Conservation (phyloP, 2,888 invertebrate species). For the Mimachlamys varia region DNA sequence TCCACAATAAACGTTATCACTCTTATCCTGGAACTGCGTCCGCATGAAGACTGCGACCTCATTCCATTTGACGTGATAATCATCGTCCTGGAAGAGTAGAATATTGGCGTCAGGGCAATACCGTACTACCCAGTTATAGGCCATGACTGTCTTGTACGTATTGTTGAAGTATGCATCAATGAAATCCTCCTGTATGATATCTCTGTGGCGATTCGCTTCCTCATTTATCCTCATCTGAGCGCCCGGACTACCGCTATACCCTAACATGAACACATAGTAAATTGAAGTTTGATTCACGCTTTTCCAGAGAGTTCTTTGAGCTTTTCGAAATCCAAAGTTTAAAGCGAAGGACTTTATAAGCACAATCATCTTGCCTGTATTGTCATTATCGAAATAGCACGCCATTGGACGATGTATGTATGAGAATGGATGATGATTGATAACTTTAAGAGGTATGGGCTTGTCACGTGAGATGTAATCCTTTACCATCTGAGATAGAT, state of each 20-base stretch:
- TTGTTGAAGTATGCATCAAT: constrained; percentile 47
- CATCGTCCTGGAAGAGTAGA: constrained; percentile 23
- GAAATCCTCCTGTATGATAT: constrained; percentile 50
- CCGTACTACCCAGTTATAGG: constrained; percentile 44
- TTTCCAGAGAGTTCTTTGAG: neutral
- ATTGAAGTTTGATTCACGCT: neutral
- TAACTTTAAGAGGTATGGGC: neutral
- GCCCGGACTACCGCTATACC: neutral
- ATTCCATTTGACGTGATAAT: constrained; percentile 3
- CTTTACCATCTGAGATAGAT: neutral
- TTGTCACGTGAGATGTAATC: neutral
- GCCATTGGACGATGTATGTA: neutral
- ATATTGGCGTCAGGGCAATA: constrained; percentile 22
- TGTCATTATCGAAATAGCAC: neutral
- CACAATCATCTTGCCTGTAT: neutral
- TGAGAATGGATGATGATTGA: neutral
- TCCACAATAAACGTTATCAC: neutral
- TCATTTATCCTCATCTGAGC: constrained; percentile 38
- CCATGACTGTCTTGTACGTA: constrained; percentile 48
- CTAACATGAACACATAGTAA: neutral
- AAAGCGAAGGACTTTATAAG: neutral
- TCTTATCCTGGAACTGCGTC: neutral
- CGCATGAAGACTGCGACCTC: neutral
- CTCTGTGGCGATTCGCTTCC: constrained; percentile 40
- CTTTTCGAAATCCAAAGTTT: neutral